Base-by-base conservation (phyloP, 2,113 vertebrate species). In the Apteryx owenii region DNA sequence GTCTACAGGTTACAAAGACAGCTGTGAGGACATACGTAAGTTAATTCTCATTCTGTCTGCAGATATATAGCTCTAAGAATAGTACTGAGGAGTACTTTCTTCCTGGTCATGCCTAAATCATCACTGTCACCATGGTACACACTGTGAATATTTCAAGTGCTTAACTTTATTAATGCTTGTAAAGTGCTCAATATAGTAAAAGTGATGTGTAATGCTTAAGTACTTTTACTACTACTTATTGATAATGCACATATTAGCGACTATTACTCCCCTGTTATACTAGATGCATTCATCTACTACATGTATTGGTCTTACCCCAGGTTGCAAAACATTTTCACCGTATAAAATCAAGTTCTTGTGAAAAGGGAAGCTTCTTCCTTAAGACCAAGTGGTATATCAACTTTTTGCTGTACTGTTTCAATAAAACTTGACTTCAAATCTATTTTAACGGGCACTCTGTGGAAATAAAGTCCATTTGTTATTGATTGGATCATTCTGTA, bases 21-120 rank as follows among this genome's bases (percentile, higher is more conserved):
- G 3, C 66, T 85, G 10, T 36, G 46, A 48, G 46, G 18, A 48
- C 31, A 26, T 8, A 33, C 0, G 0, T 12, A 72, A 20, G 11
- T 22, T 1, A 4, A 58, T 77, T 61, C 23, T 31, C 21, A 72
- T 51, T 77, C 72, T 80, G 3, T 28, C 71, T 56, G 18, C 29
- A 81, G 50, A 75, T 53, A 22, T 4, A 56, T 2, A 87, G 18
- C 18, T 66, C 28, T 46, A 73, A 73, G 8, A 40, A 26, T 16
- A 42, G 7, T 21, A 76, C 54, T 72, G 31, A 81, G 54, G 7
- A 6, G 28, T 28, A 44, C 58, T 61, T 77, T 29, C 31, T 58
- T 78, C 64, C 44, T 53, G 11, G 25, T 48, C 42, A 77, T 38
- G 46, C 33, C 10, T 48, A 61, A 69, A 42, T 40, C 25, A 10